Percentiles rank a stretch among this genome's conserved stretches.
phyloP scores from a whole-genome alignment of 1,140 invertebrate species.

The Temnothorax nylanderi region DNA sequence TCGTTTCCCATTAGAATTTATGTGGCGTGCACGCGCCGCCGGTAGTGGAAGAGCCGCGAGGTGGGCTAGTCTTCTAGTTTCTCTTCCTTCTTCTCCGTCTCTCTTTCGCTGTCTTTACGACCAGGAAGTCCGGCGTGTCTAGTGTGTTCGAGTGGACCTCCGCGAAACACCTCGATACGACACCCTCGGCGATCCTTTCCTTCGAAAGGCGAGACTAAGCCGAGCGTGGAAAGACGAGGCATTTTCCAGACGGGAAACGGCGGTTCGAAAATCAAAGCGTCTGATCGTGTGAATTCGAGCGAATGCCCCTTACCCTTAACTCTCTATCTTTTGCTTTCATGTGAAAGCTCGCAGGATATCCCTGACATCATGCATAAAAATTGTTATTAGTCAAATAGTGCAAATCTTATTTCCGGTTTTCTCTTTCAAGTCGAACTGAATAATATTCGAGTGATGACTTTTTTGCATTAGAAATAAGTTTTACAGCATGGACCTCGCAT shows the following conservation, averaged over 20 bases:
- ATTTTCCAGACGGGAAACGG: conserved; percentile 57
- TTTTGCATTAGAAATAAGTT: not conserved
- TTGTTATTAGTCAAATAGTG: conserved; percentile 48
- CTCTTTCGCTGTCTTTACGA: conserved; percentile 25
- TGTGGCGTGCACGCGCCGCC: conserved; percentile 48
- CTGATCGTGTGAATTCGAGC: conserved; percentile 70
- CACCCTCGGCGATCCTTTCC: conserved; percentile 60
- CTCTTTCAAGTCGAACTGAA: not conserved
- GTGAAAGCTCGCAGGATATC: conserved; percentile 36
- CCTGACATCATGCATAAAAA: conserved; percentile 42
- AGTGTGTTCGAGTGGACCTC: conserved; percentile 59
- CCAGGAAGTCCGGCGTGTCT: conserved; percentile 22
- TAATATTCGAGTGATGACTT: not conserved
- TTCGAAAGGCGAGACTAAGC: conserved; percentile 24
- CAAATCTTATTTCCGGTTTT: not conserved
- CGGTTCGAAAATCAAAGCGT: conserved; percentile 72
- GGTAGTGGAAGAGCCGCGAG: conserved; percentile 29
- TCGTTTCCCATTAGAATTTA: conserved; percentile 69
- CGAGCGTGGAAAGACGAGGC: conserved; percentile 62
- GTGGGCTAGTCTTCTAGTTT: not conserved
- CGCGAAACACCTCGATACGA: conserved; percentile 57
- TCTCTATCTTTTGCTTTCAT: conserved; percentile 37
- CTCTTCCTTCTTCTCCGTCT: not conserved
- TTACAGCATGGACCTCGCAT: not conserved
- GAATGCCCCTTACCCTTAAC: conserved; percentile 52